Conservation (phyloP, 2,797 vertebrate species). For the Botia kubotai region DNA sequence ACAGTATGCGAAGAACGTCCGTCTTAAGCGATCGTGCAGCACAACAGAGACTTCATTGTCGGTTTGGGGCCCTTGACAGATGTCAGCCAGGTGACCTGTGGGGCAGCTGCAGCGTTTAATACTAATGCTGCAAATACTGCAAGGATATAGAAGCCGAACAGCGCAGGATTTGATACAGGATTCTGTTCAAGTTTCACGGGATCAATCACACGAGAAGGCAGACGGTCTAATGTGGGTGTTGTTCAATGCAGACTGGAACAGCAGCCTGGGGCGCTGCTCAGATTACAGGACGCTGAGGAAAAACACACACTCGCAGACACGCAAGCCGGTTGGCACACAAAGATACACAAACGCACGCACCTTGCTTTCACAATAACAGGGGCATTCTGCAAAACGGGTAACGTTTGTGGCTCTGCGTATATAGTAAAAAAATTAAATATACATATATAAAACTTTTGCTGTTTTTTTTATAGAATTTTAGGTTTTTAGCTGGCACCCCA, state of each 20-base stretch:
- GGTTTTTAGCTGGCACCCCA: too few relatives aligned
- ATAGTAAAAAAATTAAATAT: too few relatives aligned
- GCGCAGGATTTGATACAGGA: constrained; percentile 4
- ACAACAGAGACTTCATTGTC: constrained; percentile 38
- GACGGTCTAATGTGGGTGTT: constrained; percentile 80
- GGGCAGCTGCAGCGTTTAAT: constrained; percentile 42
- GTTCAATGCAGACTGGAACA: constrained; percentile 75
- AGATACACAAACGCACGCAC: constrained; percentile 30
- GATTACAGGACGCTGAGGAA: constrained; percentile 53
- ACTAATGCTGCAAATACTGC: constrained; percentile 19
- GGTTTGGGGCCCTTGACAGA: constrained; percentile 45
- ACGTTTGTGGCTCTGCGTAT: not conserved
- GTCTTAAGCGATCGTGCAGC: not conserved
- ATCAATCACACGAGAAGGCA: constrained; percentile 53
- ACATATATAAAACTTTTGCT: too few relatives aligned
- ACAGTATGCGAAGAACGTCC: constrained; percentile 41
- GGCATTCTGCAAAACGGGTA: not conserved
- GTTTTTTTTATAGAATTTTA: too few relatives aligned
- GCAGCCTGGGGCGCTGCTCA: constrained; percentile 48
- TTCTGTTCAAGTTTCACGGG: constrained; percentile 43
- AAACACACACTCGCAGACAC: constrained; percentile 33
- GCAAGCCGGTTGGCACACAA: constrained; percentile 6
- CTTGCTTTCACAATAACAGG: constrained; percentile 10
- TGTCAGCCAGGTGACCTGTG: constrained; percentile 55
- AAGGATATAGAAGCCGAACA: constrained; percentile 33